These are phyloP conservation scores for Microctonus hyperodae DNA, from an alignment of 2,888 invertebrate species.

Conservation along the genomic window DNA sequence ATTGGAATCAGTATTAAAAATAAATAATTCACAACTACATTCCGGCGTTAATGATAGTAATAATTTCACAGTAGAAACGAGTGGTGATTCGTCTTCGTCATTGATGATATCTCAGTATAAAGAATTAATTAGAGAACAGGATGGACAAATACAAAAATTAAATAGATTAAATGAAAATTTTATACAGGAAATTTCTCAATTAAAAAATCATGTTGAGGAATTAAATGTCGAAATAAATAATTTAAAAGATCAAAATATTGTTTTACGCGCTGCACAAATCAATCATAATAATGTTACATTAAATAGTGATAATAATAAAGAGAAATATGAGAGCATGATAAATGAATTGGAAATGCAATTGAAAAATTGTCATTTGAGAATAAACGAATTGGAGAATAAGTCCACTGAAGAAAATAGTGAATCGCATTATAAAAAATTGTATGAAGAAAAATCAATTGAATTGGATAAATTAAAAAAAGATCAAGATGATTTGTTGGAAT, in stretches of 20 bases:
- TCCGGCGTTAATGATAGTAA: constrained; percentile 35
- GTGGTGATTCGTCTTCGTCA: constrained; percentile 54
- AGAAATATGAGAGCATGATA: constrained; percentile 47
- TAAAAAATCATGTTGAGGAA: constrained; percentile 68
- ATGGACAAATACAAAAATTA: constrained; percentile 70
- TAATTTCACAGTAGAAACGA: constrained; percentile 46
- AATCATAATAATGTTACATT: constrained; percentile 45
- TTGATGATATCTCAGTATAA: constrained; percentile 78
- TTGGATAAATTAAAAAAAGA: constrained; percentile 79
- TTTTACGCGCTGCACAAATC: constrained; percentile 74
- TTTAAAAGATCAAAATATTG: constrained; percentile 85
- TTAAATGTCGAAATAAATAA: constrained; percentile 75
- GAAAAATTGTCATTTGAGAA: constrained; percentile 53
- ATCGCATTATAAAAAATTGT: constrained; percentile 45
- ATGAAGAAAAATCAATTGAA: constrained; percentile 64
- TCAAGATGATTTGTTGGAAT: constrained; percentile 90
- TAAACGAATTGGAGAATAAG: constrained; percentile 49
- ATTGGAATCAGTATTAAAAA: constrained; percentile 64
- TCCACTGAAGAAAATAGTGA: constrained; percentile 30
- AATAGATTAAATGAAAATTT: constrained; percentile 48
- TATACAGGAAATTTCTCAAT: constrained; percentile 50
- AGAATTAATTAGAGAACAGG: constrained; percentile 89
- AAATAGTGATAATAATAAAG: constrained; percentile 38
- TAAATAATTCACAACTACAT: constrained; percentile 44
- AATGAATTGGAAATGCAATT: constrained; percentile 51